These are phyloP conservation scores for Mesaphorura yosii DNA, from an alignment of 1,140 invertebrate genomes.

Conservation along the genomic window DNA sequence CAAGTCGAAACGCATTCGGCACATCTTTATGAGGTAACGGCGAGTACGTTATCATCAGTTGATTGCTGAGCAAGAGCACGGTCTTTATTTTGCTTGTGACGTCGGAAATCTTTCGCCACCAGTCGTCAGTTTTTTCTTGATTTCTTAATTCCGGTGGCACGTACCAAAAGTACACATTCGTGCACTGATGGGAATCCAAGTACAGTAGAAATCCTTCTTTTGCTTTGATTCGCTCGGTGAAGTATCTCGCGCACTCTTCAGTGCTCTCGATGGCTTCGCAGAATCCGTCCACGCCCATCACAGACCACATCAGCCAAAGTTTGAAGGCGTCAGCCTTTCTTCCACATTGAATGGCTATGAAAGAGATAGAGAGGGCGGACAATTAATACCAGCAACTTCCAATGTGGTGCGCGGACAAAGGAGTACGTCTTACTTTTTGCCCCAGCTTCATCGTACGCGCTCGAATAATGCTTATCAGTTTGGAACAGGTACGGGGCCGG, in stretches of 20 bases:
- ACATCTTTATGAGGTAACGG: constrained; percentile 52
- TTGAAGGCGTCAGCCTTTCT: constrained; percentile 86
- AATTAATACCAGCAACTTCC: not conserved
- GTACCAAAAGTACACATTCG: constrained; percentile 81
- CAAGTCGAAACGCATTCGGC: constrained; percentile 79
- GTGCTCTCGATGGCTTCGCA: constrained; percentile 48
- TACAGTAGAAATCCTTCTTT: constrained; percentile 51
- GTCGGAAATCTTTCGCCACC: constrained; percentile 56
- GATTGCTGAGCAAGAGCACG: not conserved
- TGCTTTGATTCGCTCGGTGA: constrained; percentile 36
- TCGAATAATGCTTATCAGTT: constrained; percentile 86
- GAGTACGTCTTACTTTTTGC: constrained; percentile 55
- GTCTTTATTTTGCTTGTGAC: constrained; percentile 69
- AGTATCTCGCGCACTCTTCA: constrained; percentile 45
- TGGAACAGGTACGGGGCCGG: constrained; percentile 79
- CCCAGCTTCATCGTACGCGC: constrained; percentile 67
- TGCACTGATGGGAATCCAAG: constrained; percentile 50
- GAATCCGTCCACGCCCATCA: constrained; percentile 51
- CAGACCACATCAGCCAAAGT: constrained; percentile 86
- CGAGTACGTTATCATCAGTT: constrained; percentile 73
- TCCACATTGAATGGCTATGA: constrained; percentile 65
- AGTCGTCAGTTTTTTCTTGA: constrained; percentile 47
- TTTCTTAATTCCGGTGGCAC: constrained; percentile 61
- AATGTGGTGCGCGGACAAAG: not conserved
- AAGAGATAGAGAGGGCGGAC: constrained; percentile 47